Conservation (phyloP, 2,113 vertebrate species). For the Strix uralensis region DNA sequence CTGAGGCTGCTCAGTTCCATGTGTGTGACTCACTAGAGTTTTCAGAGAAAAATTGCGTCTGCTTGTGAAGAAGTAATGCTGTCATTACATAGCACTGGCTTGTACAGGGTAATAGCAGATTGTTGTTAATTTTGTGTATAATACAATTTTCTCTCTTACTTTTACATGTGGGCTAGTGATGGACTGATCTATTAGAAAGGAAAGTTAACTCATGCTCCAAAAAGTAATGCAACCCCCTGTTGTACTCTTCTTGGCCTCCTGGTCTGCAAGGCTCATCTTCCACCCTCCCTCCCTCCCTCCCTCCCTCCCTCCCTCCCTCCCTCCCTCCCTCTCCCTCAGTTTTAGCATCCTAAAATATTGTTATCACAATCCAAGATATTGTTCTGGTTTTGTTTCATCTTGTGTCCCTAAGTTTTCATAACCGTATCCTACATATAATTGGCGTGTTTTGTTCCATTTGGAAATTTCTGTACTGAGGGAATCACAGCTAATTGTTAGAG, state of each 20-base stretch:
- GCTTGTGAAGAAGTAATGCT: not conserved
- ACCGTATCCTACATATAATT: not conserved
- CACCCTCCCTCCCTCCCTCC: not conserved
- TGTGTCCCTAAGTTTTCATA: not conserved
- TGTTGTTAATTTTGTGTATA: not conserved
- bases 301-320: not conserved
- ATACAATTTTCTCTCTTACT: not conserved
- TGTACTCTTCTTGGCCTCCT: not conserved
- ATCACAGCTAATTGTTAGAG: not conserved
- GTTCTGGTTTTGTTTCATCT: not conserved
- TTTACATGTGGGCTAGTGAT: not conserved
- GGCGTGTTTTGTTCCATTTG: not conserved
- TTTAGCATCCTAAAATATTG: not conserved
- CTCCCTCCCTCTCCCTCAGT: not conserved
- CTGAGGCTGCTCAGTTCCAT: not conserved
- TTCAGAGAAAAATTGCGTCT: not conserved
- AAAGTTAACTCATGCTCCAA: not conserved
- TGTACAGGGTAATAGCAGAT: not conserved
- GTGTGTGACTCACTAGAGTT: not conserved
- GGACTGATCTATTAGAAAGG: not conserved
- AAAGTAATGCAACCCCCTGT: accelerated
- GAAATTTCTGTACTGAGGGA: not conserved
- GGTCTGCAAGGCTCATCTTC: not conserved
- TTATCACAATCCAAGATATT: not conserved
- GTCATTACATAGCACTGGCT: not conserved